Evolutionary conservation across 1,140 invertebrate genomes (phyloP).

Genomic region (Meloidogyne chitwoodi): DNA sequence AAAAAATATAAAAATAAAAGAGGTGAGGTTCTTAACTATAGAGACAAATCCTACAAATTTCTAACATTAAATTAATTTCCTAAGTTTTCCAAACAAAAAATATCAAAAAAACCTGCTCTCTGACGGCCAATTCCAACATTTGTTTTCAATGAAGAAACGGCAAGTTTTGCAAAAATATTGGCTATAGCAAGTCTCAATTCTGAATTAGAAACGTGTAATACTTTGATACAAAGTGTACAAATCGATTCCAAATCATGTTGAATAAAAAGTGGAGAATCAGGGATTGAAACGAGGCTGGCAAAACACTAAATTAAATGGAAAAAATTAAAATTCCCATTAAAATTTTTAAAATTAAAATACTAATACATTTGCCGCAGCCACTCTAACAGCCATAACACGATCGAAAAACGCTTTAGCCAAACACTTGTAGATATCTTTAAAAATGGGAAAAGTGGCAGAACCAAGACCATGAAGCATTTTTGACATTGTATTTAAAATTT

Average conservation of each 20-base stretch:
- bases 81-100: too few relatives aligned
- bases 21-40: too few relatives aligned
- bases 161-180: conserved; percentile 72
- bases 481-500: conserved; percentile 91
- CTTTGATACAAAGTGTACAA: conserved; percentile 79
- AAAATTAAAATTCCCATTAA: background rate
- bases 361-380: conserved; percentile 74
- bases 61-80: too few relatives aligned
- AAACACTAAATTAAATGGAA: conserved; percentile 69
- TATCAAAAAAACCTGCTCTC: background rate
- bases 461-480: conserved; percentile 81
- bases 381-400: conserved; percentile 81
- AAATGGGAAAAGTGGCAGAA: conserved; percentile 75
- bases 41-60: too few relatives aligned
- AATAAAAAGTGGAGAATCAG: conserved; percentile 74
- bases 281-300: conserved; percentile 78
- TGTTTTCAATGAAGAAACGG: conserved; percentile 20
- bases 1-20: too few relatives aligned
- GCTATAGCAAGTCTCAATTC: conserved; percentile 86
- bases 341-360: background rate
- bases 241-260: conserved; percentile 80
- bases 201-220: conserved; percentile 88
- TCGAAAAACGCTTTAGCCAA: conserved; percentile 76
- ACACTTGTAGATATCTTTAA: conserved; percentile 80
- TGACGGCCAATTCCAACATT: background rate